Evolutionary conservation across 2,797 vertebrate species (phyloP).

Genomic region (Argyrosomus regius): DNA sequence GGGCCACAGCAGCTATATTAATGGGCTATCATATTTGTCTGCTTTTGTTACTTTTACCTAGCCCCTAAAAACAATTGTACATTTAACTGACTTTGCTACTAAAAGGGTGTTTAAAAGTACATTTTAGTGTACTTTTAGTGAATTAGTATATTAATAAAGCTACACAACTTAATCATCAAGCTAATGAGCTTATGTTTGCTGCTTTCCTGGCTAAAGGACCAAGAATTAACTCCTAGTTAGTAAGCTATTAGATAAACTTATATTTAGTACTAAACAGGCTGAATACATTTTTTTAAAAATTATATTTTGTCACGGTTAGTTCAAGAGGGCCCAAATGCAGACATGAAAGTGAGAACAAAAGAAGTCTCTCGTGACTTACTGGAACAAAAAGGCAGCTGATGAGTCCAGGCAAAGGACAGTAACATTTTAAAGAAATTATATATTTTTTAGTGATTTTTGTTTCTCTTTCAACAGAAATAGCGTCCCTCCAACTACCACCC

Average conservation of each 20-base stretch:
- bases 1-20: too few relatives aligned
- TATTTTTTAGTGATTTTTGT: not conserved
- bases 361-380: too few relatives aligned
- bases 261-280: not conserved
- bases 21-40: too few relatives aligned
- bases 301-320: too few relatives aligned
- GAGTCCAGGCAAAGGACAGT: not conserved
- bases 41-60: too few relatives aligned
- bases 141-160: not conserved
- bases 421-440: not conserved
- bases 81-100: too few relatives aligned
- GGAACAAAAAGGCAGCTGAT: too few relatives aligned
- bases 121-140: not conserved
- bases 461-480: slow-evolving; percentile 79
- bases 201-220: not conserved
- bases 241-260: not conserved
- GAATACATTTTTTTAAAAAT: not conserved
- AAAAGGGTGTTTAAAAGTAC: too few relatives aligned
- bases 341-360: too few relatives aligned
- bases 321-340: too few relatives aligned
- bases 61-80: too few relatives aligned
- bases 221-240: not conserved
- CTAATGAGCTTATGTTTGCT: not conserved
- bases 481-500: slow-evolving; percentile 88
- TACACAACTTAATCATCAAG: not conserved